Evolutionary conservation across 2,888 invertebrate species (phyloP).

Genomic region (Nomada fabriciana): DNA sequence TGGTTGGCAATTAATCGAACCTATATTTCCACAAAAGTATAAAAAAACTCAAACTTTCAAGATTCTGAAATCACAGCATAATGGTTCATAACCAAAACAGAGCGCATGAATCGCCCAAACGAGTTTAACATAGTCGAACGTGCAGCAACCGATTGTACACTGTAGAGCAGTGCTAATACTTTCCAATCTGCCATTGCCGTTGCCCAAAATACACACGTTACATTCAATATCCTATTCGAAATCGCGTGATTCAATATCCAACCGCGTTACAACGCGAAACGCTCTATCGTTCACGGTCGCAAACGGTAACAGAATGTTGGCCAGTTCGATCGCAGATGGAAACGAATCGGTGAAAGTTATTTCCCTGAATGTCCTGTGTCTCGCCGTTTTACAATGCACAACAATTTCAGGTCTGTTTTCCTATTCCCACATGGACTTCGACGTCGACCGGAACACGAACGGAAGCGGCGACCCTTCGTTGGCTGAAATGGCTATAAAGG

Average conservation of each 20-base stretch:
- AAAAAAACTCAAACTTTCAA: not conserved
- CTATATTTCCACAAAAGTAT: not conserved
- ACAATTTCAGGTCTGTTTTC: conserved; percentile 88
- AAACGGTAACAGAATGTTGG: not conserved
- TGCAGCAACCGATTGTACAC: too few species aligned
- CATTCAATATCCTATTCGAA: not conserved
- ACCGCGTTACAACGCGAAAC: not conserved
- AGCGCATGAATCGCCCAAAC: not conserved
- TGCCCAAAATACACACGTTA: not conserved
- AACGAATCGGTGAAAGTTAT: conserved; percentile 20
- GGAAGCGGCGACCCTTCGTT: conserved; percentile 90
- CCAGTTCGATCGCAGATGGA: not conserved
- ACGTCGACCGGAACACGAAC: conserved; percentile 89
- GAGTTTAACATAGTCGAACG: not conserved
- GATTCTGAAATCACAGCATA: too few species aligned
- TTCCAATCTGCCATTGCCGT: not conserved
- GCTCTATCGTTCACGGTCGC: not conserved
- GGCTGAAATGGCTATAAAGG: conserved; percentile 91
- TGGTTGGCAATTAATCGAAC: conserved; percentile 14
- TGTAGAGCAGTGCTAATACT: not conserved
- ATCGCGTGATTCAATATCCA: not conserved
- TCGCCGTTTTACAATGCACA: conserved; percentile 12
- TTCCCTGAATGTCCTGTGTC: not conserved
- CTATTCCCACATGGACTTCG: conserved; percentile 92
- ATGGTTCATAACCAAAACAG: too few species aligned